Evolutionary conservation across 2,888 invertebrate genomes (phyloP), one percentile per base, ranked within the genome.

Genomic region (Carcina quercana): DNA sequence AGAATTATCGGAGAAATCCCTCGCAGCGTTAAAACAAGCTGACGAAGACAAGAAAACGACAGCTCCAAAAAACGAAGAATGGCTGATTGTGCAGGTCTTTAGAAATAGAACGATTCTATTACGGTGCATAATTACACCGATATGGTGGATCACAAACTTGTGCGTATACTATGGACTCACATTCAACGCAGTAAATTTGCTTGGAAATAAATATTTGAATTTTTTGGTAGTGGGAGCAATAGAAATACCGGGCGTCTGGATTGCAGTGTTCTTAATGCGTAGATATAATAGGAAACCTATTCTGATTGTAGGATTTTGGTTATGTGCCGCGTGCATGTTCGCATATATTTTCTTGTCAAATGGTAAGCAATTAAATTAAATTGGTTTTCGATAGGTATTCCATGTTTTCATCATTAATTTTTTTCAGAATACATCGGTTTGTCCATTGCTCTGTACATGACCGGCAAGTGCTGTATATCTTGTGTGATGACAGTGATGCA

Each of bases 101-200:
- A 44, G 47, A 22, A 57, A 70, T 26, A 68, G 61, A 24, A 60
- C 88, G 12, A 50, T 86, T 11, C 38, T 79, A 1, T 68, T 88
- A 2, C 78, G 90, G 14, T 67, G 89, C 29, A 53, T 86, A 15
- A 89, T 88, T 21, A 91, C 91, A 17, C 90, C 90, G 5, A 85
- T 92, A 44, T 92, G 91, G 75, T 93, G 93, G 93, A 87, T 92
- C 29, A 89, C 92, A 1, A 89, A 90, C 40, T 89, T 91, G 0
- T 88, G 93, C 47, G 89, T 93, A 7, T 94, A 91, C 70, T 93
- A 92, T 52, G 94, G 94, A 0, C 71, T 94, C 13, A 91, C 91
- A 8, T 79, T 94, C 39, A 93, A 91, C 69, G 89, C 93, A 0
- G 90, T 91, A 1, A 84, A 89, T 1, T 72, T 94, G 19, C 87